Evolutionary conservation across 2,113 vertebrate species (phyloP).

Genomic region (Halichoerus grypus): DNA sequence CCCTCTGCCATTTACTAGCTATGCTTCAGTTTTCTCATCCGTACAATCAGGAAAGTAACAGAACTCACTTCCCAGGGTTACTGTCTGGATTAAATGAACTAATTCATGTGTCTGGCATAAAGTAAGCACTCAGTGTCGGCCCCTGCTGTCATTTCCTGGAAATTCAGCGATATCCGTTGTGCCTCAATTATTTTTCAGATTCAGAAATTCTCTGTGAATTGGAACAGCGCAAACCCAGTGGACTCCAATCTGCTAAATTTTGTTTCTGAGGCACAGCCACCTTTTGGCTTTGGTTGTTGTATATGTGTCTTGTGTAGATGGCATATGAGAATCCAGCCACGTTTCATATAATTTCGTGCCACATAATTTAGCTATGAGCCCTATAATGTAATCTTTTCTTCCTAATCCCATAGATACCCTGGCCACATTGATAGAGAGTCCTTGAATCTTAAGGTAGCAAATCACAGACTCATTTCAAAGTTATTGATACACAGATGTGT

Average conservation of each 20-base stretch:
- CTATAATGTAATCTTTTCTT: background rate
- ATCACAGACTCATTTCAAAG: conserved; percentile 30
- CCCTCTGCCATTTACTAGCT: background rate
- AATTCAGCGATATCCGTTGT: background rate
- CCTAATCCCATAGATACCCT: background rate
- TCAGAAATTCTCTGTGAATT: conserved; percentile 16
- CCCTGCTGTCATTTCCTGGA: background rate
- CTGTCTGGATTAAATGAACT: background rate
- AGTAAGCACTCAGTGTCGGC: background rate
- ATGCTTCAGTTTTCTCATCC: background rate
- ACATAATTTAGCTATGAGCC: background rate
- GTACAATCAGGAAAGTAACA: background rate
- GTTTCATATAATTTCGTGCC: background rate
- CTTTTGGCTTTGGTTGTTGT: background rate
- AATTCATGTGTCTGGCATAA: background rate
- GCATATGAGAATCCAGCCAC: background rate
- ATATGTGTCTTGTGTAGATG: background rate
- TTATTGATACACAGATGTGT: background rate
- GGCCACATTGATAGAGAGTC: background rate
- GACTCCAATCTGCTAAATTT: background rate
- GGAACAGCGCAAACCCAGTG: background rate
- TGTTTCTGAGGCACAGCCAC: background rate
- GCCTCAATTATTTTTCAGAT: background rate
- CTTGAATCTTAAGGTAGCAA: conserved; percentile 7
- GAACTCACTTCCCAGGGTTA: background rate